These are phyloP conservation scores for Drosophila stalkeri DNA, from an alignment of 2,888 invertebrate genomes.

Conservation along the genomic window DNA sequence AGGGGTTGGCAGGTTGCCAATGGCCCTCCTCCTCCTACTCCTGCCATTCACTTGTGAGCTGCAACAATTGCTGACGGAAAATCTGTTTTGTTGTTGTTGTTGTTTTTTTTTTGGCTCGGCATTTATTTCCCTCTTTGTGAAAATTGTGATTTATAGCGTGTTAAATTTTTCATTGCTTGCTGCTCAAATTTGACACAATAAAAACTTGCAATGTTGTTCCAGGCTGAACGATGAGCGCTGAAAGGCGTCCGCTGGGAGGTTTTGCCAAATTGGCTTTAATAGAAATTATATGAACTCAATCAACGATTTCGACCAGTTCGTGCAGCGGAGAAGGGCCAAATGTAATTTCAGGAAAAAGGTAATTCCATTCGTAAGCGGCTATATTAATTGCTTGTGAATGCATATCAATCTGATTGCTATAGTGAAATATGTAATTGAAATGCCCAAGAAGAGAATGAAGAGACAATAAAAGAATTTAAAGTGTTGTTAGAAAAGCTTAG, in stretches of 20 bases:
- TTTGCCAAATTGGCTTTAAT: slow-evolving; percentile 71
- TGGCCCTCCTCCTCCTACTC: slow-evolving; percentile 20
- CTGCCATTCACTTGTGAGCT: slow-evolving; percentile 25
- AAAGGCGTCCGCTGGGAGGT: neutral
- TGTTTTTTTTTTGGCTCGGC: neutral
- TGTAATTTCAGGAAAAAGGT: neutral
- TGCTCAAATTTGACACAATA: slow-evolving; percentile 71
- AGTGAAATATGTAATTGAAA: neutral
- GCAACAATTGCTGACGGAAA: slow-evolving; percentile 68
- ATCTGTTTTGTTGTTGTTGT: slow-evolving; percentile 34
- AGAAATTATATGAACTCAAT: slow-evolving; percentile 75
- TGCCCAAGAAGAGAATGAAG: neutral
- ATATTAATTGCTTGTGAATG: neutral
- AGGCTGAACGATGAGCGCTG: neutral
- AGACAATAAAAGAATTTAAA: neutral
- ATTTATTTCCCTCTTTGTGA: slow-evolving; percentile 35
- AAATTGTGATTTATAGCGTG: slow-evolving; percentile 80
- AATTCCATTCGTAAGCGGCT: neutral
- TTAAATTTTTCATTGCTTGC: slow-evolving; percentile 76
- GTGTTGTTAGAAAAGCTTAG: too few relatives aligned
- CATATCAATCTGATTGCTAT: neutral
- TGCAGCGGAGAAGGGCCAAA: neutral
- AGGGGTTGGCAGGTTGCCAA: slow-evolving; percentile 57
- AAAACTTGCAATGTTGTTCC: slow-evolving; percentile 53
- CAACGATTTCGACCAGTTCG: slow-evolving; percentile 28